These are phyloP conservation scores for Lacanobia oleracea DNA, from an alignment of 2,888 invertebrate species.

Conservation along the genomic window DNA sequence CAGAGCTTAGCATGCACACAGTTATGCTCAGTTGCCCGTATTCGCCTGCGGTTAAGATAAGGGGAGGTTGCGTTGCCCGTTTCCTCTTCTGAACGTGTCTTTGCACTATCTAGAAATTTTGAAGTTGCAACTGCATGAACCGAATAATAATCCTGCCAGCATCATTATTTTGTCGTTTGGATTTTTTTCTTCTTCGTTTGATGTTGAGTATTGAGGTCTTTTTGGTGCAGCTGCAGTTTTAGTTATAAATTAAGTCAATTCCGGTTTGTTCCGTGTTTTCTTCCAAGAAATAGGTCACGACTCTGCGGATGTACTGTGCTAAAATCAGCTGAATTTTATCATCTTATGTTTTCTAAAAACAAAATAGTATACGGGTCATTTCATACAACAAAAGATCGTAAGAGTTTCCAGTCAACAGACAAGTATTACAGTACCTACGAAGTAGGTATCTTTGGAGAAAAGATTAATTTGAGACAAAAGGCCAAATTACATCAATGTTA, in stretches of 20 bases:
- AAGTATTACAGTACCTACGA: neutral
- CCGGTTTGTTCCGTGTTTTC: neutral
- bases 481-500: constrained; percentile 5
- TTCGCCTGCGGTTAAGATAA: constrained; percentile 70
- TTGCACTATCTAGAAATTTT: constrained; percentile 61
- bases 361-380: no score
- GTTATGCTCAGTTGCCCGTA: constrained; percentile 63
- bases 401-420: neutral
- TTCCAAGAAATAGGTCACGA: constrained; percentile 28
- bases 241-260: constrained; percentile 27
- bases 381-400: neutral
- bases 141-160: constrained; percentile 54
- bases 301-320: neutral
- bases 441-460: neutral
- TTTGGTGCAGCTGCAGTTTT: constrained; percentile 6
- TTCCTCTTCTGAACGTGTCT: constrained; percentile 66
- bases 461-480: neutral
- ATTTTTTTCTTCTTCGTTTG: constrained; percentile 5
- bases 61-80: constrained; percentile 61
- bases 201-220: neutral
- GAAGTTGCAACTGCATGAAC: constrained; percentile 56
- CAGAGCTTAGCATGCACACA: constrained; percentile 61
- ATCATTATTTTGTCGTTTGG: constrained; percentile 55
- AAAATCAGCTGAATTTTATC: neutral
- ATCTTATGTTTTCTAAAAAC: constrained; percentile 5